Conservation (phyloP, 2,888 invertebrate genomes). For the Serripes groenlandicus region DNA sequence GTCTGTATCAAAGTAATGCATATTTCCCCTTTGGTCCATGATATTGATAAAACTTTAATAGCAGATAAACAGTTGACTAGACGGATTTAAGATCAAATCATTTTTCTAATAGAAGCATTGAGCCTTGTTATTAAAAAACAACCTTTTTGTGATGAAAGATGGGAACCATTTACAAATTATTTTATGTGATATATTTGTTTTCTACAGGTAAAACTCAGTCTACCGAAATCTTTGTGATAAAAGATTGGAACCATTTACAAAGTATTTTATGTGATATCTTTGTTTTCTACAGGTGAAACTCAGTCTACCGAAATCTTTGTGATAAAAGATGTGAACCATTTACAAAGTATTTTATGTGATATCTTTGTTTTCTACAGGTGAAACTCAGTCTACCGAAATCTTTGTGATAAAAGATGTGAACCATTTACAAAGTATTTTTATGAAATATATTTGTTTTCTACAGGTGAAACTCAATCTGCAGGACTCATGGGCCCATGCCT, state of each 20-base stretch:
- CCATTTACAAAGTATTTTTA: background rate
- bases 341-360: background rate
- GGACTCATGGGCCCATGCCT: conserved; percentile 80
- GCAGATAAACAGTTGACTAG: too few relatives aligned
- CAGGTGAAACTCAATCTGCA: conserved; percentile 78
- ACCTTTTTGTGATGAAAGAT: background rate
- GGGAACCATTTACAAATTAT: background rate
- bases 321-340: background rate
- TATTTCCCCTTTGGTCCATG: too few relatives aligned
- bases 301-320: conserved; percentile 73
- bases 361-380: conserved; percentile 69
- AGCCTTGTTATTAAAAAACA: too few relatives aligned
- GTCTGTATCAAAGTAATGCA: background rate
- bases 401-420: background rate
- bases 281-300: conserved; percentile 74
- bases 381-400: conserved; percentile 71
- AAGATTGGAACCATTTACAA: background rate
- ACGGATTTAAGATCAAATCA: too few relatives aligned
- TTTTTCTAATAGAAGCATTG: too few relatives aligned
- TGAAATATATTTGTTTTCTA: conserved; percentile 18
- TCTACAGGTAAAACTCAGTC: conserved; percentile 76
- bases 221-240: conserved; percentile 70
- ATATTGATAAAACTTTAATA: too few relatives aligned
- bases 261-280: too few relatives aligned
- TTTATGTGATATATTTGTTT: too few relatives aligned